Evolutionary conservation across 2,888 invertebrate genomes (phyloP), one percentile per base, ranked within the genome.

Genomic region (Aricia artaxerxes): DNA sequence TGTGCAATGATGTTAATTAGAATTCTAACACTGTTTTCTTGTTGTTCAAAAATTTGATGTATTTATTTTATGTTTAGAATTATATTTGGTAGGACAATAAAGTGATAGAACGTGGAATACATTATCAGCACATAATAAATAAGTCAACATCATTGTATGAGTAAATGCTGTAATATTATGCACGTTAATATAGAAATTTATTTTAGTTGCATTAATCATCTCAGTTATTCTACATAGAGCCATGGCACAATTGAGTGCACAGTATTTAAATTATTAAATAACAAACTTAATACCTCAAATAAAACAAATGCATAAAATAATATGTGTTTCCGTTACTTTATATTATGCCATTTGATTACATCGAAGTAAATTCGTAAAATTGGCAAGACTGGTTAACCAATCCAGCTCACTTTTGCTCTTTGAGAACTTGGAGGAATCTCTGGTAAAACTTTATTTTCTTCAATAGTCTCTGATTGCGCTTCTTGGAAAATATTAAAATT

Each of bases 391-490:
- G 13, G 16, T 24, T 73, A 24, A 73, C 9, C 40, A 73, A 73
- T 24, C 73, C 40, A n/a, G 44, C 40, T 73, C 44, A 44, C 73
- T 73, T 73, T 73, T 31, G 73, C 44, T 44, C 73, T 73, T 73
- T 73, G 16, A 44, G 40, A 73, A 73, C 44, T 73, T n/a, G n/a
- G 40, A 73, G 24, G 24, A 73, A 44, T 73, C 40, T 44, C n/a
- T 40, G 16, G 44, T 44, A 44, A 73, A 73, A 73, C 73, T 73
- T 73, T 73, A 44, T 73, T 44, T 73, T 73, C 44, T 73, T 69
- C 69, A 69, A 69, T 69, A 69, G 44, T 40, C 44, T 73, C 44
- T 44, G 73, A 40, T 73, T 44, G 73, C 73, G 73, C 40, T 69
- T 69, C 44, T 44, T 24, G 9, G 73, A 44, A 44, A 44, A 73